Evolutionary conservation across 2,888 invertebrate species (phyloP), one percentile per base, ranked within the genome.

Genomic region (Oasisia sp.): DNA sequence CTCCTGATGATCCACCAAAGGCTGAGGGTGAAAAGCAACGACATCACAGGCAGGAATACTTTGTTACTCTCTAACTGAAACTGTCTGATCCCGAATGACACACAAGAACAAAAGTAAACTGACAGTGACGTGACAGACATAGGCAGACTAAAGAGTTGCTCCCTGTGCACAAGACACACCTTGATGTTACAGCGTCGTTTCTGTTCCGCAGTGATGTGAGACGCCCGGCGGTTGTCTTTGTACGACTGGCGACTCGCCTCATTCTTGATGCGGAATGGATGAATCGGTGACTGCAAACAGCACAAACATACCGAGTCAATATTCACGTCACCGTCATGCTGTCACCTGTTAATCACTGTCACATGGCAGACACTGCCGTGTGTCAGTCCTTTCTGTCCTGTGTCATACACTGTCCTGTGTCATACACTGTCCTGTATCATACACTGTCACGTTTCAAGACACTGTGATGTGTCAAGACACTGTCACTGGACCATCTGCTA

Each of bases 121-220:
- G 50, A 50, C 50, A 50, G 50, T 12, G 50, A n/a, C 14, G 38
- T 50, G 12, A 50, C 50, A 12, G 50, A 12, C 50, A 50, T 12
- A 50, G 9, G 50, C 2, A 8, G 38, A 38, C 38, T 50, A 50
- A 50, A 1, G 50, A 50, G 50, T 9, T 50, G 12, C 50, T 11
- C 50, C 12, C 50, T 11, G 2, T 38, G 38, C 38, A 38, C 38
- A 38, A 74, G 12, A n/a, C 32, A 90, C 93, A 96, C 96, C 95
- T 99, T 99, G 95, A 99, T 99, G 96, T 99, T 99, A 96, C 98
- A 99, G 92, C 99, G 97, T 74, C 99, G 97, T 96, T 99, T 99
- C 97, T 99, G 99, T 96, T 99, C 99, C 0, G 99, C 99, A 1
- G 96, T 95, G 44, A 95, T 98, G 96, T 99, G 99, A 27, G 98